A percentile compares a stretch with the other conserved stretches of the same genome.
Conservation (phyloP, 1,140 invertebrate genomes). For the Drosophila ficusphila region DNA sequence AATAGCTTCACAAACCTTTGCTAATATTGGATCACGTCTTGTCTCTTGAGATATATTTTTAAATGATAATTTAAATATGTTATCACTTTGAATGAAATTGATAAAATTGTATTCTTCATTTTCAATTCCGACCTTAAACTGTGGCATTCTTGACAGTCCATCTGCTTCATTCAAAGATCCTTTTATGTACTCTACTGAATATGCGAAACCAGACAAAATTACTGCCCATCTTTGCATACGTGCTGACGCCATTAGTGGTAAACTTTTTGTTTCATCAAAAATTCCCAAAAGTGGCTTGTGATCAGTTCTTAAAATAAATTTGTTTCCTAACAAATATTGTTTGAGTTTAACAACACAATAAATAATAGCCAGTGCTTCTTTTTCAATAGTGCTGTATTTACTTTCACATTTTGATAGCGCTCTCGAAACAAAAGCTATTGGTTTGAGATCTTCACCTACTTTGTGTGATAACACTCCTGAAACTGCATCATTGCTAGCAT, state of each 20-base stretch:
- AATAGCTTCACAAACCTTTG: slow-evolving; percentile 1
- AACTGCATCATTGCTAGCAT: neutral
- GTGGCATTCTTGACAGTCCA: neutral
- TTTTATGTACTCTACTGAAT: neutral
- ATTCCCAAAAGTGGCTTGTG: no score
- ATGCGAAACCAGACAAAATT: neutral
- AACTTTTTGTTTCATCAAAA: neutral
- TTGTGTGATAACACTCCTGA: neutral
- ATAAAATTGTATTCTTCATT: no score
- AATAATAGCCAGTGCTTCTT: no score
- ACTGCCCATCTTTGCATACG: neutral
- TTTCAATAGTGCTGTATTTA: no score
- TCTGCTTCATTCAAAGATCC: neutral
- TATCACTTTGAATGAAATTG: no score
- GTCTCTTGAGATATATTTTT: neutral
- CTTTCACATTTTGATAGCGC: no score
- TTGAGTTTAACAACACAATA: no score
- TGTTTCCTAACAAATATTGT: no score
- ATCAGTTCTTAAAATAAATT: no score
- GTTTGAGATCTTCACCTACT: neutral
- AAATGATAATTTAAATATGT: no score
- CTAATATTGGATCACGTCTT: neutral
- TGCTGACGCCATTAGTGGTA: neutral
- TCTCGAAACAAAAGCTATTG: neutral
- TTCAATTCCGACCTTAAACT: neutral